These are phyloP conservation scores for Lagria hirta DNA, from an alignment of 2,888 invertebrate genomes.

Conservation along the genomic window DNA sequence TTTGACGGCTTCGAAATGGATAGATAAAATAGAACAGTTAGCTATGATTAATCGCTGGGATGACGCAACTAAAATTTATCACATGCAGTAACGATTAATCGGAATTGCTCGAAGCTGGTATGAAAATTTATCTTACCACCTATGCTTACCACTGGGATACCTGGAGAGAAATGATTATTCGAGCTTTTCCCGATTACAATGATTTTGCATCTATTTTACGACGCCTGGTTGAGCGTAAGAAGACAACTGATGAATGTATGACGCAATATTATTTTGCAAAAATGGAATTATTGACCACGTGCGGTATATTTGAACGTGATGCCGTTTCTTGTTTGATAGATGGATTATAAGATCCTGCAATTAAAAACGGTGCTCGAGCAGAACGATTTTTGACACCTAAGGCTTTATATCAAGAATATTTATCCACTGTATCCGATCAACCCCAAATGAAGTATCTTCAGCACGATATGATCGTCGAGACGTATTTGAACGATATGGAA, in stretches of 20 bases:
- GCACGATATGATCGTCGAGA: no score
- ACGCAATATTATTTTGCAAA: conserved; percentile 25
- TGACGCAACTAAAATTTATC: conserved; percentile 4
- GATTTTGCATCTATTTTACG: conserved; percentile 16
- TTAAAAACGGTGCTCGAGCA: conserved; percentile 20
- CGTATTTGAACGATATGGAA: no score
- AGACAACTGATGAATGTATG: conserved; percentile 15
- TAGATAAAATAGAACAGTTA: conserved; percentile 27
- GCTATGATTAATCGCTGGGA: conserved; percentile 10
- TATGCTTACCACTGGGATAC: conserved; percentile 19
- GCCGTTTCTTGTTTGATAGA: conserved; percentile 28
- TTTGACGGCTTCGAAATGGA: conserved; percentile 8
- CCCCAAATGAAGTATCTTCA: no score
- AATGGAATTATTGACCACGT: conserved; percentile 19
- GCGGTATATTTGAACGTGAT: conserved; percentile 21
- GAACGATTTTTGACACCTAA: conserved; percentile 9
- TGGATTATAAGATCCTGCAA: conserved; percentile 17
- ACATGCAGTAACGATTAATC: conserved; percentile 5
- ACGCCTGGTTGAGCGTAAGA: conserved; percentile 10
- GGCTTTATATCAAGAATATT: neutral
- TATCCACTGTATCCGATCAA: neutral
- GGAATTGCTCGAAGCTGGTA: conserved; percentile 18
- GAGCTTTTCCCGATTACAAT: conserved; percentile 16
- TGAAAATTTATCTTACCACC: conserved; percentile 6
- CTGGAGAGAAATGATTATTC: conserved; percentile 20